Percentiles rank a stretch among this genome's conserved stretches.
Conservation (phyloP, 2,113 vertebrate species). For the Malurus melanocephalus region DNA sequence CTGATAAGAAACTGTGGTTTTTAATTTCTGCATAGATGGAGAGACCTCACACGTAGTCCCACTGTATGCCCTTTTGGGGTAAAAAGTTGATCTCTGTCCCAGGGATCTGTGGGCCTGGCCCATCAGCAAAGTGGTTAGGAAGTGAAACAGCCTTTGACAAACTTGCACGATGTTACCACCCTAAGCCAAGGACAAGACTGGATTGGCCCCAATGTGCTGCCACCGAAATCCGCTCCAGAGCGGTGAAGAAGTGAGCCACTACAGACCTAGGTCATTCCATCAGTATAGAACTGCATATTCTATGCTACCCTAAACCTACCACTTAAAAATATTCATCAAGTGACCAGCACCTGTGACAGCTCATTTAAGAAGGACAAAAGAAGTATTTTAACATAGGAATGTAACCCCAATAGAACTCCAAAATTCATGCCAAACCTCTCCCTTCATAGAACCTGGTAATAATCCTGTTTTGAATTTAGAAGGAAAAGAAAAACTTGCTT, state of each 20-base stretch:
- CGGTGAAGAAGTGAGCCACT: neutral
- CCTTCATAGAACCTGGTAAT: neutral
- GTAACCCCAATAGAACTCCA: neutral
- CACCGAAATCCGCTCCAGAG: neutral
- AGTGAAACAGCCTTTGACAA: neutral
- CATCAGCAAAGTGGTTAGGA: neutral
- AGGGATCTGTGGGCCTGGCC: no score
- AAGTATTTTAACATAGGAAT: neutral
- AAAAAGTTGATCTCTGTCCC: neutral
- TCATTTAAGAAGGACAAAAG: neutral
- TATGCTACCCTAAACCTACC: neutral
- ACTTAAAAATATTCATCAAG: neutral
- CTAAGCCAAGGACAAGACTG: neutral
- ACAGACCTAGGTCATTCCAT: rapidly evolving
- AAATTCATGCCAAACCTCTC: neutral
- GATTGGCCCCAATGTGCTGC: rapidly evolving
- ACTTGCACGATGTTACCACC: neutral
- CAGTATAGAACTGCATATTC: neutral
- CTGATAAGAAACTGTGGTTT: neutral
- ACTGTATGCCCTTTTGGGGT: neutral
- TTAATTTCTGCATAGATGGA: neutral
- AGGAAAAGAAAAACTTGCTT: neutral
- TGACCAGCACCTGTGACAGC: neutral
- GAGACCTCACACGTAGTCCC: rapidly evolving
- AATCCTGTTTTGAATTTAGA: neutral